These are phyloP conservation scores for Zygaena filipendulae DNA, from an alignment of 2,888 invertebrate genomes.

Conservation along the genomic window DNA sequence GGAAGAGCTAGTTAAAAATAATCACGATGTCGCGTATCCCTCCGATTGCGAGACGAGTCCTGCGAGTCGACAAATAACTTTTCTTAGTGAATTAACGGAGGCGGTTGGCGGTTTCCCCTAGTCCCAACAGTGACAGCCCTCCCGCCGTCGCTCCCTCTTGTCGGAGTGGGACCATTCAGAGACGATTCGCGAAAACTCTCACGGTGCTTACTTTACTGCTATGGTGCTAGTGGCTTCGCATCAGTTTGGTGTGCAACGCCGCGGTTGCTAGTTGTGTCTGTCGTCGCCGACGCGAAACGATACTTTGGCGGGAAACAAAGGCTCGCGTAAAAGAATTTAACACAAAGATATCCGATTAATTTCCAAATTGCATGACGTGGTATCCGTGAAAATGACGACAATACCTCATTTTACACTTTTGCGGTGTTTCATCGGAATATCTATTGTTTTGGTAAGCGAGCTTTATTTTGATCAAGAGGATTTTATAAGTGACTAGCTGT, in stretches of 20 bases:
- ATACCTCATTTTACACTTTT: conserved; percentile 29
- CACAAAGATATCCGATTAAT: conserved; percentile 16
- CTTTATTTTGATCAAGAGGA: too few relatives aligned
- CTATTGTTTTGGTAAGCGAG: conserved; percentile 41
- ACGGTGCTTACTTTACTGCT: conserved; percentile 42
- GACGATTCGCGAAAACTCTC: conserved; percentile 64
- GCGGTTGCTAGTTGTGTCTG: conserved; percentile 41
- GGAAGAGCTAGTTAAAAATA: too few relatives aligned
- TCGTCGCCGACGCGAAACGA: conserved; percentile 23
- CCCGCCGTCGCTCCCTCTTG: conserved; percentile 56
- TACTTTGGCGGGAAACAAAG: conserved; percentile 49
- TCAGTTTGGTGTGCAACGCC: conserved; percentile 63
- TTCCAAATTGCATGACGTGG: conserved; percentile 46
- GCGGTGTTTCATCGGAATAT: conserved; percentile 39
- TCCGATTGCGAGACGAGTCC: conserved; percentile 34
- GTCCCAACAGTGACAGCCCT: conserved; percentile 58
- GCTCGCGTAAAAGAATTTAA: conserved; percentile 17
- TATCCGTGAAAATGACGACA: conserved; percentile 31
- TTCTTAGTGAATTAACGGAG: conserved; percentile 66
- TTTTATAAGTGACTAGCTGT: too few relatives aligned
- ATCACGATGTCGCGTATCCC: too few relatives aligned
- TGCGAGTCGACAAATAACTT: conserved; percentile 58
- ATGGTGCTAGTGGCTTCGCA: conserved; percentile 28
- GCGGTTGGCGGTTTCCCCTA: conserved; percentile 64
- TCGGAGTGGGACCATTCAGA: conserved; percentile 60